Evolutionary conservation across 2,113 vertebrate genomes (phyloP).

Genomic region (Callopanchax toddi): DNA sequence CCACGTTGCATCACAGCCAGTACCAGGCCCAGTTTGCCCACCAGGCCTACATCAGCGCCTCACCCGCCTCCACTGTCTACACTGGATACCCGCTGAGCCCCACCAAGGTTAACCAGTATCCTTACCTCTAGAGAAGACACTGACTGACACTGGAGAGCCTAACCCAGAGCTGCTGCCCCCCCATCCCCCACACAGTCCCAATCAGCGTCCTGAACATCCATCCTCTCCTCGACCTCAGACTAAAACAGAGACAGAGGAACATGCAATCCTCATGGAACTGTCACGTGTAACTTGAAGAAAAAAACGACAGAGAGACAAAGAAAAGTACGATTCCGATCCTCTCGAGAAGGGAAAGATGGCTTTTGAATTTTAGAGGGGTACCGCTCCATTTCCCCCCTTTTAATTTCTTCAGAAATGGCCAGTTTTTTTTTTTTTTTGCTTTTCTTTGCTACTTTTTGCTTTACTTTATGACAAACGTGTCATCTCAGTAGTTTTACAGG

Average conservation of each 20-base stretch:
- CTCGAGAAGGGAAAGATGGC: conserved; percentile 51
- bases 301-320: conserved; percentile 66
- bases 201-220: conserved; percentile 33
- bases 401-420: conserved; percentile 65
- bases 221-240: conserved; percentile 68
- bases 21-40: conserved; percentile 98
- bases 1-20: conserved; percentile 94
- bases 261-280: conserved; percentile 73
- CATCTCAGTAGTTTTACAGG: conserved; percentile 53
- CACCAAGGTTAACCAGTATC: conserved; percentile 99
- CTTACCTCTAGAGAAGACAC: conserved; percentile 90
- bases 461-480: conserved; percentile 39
- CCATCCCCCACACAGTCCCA: conserved; percentile 30
- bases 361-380: conserved; percentile 56
- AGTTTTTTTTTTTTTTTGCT: conserved; percentile 75
- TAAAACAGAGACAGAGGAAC: conserved; percentile 72
- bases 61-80: conserved; percentile 97
- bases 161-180: conserved; percentile 65
- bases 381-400: conserved; percentile 55
- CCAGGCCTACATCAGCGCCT: conserved; percentile 99
- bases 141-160: conserved; percentile 79
- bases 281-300: conserved; percentile 80
- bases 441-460: conserved; percentile 42
- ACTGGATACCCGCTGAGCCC: conserved; percentile 99
- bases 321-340: conserved; percentile 52